Evolutionary conservation across 2,113 vertebrate species (phyloP).

Genomic region (Origma solitaria): DNA sequence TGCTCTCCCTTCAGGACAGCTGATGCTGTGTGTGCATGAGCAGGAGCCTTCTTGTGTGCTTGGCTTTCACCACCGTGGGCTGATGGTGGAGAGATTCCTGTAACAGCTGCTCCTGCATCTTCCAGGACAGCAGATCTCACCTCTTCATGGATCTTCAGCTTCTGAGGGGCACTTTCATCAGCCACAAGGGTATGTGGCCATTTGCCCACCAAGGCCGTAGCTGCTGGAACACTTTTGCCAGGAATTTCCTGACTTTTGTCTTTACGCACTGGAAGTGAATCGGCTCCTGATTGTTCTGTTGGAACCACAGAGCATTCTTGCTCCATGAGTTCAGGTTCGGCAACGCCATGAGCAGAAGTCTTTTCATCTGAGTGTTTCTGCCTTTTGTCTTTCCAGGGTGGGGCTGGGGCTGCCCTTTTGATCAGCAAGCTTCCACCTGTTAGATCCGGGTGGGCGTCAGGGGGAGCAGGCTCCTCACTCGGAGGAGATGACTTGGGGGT

Average conservation of each 20-base stretch:
- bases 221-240: not conserved
- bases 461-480: not conserved
- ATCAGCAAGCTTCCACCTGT: not conserved
- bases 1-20: not conserved
- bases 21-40: not conserved
- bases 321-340: not conserved
- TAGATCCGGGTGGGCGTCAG: rapidly evolving
- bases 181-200: not conserved
- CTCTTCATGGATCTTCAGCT: not conserved
- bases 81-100: not conserved
- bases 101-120: not conserved
- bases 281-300: not conserved
- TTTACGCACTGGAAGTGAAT: not conserved
- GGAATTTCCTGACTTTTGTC: not conserved
- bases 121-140: not conserved
- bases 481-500: not conserved
- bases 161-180: not conserved
- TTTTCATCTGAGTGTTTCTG: not conserved
- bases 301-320: not conserved
- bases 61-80: not conserved
- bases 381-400: not conserved
- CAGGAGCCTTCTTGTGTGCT: not conserved
- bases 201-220: not conserved
- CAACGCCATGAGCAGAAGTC: not conserved
- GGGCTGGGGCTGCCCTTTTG: not conserved